Base-by-base conservation (phyloP, 2,888 invertebrate species). In the Parnassius glacialis region DNA sequence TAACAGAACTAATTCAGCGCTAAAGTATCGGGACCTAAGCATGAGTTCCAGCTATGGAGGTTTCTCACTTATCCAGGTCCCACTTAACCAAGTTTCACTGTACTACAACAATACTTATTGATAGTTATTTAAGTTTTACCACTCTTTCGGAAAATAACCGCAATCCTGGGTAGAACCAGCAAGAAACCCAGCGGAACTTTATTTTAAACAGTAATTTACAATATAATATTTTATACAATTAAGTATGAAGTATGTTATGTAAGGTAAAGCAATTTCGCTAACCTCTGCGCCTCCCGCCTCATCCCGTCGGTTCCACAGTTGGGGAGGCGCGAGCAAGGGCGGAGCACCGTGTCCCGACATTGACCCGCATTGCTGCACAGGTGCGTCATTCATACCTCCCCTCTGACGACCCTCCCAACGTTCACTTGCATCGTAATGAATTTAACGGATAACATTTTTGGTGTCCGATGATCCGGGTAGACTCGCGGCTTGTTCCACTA, bases 361-460 rank as follows among this genome's bases (percentile, higher is more conserved):
- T 68, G 68, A 68, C 68, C 68, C 59, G 62, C 52, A 63, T 52
- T 52, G 59, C 62, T 56, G 59, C 62, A 59, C 62, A 62, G 65
- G 64, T 68, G 68, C 66, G 67, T 67, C 68, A 68, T 67, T 67
- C 65, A 54, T 56, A 13, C 50, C 62, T 42, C 61, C 52, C 54
- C 9, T 42, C 13, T 48, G n/a, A 1, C 45, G 52, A 12, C 34
- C 16, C 10, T n/a, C 45, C 34, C 44, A 43, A 11, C 62, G 50
- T 48, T 34, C 60, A 51, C 55, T 55, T 61, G 60, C 55, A 55
- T 16, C 10, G 59, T 45, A 55, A 61, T 52, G 20, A 16, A 1
- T 13, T 48, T 48, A 48, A 48, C 9, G 9, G 48, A 48, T 48
- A 48, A 45, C 45, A 3, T 3, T 45, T 45, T n/a, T 45, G 13